A percentile compares a stretch with the other conserved stretches of the same genome.
phyloP scores from a whole-genome alignment of 2,888 invertebrate genomes.

The Uloborus plumipes region DNA sequence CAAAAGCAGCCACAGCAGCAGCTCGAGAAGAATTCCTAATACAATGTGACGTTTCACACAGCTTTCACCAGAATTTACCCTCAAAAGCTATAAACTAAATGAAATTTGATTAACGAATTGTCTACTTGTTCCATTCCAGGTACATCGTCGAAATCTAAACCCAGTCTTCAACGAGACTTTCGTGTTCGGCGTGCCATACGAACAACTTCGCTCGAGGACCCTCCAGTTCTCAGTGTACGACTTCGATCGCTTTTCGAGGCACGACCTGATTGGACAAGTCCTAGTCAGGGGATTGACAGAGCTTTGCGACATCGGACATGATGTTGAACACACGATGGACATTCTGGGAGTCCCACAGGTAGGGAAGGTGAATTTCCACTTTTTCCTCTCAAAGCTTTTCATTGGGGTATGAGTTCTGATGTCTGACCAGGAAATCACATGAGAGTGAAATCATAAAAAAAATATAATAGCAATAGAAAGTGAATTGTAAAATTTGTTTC shows the following conservation, averaged over 20 bases:
- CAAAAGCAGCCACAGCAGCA: too few species aligned
- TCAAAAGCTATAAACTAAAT: too few species aligned
- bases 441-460: too few species aligned
- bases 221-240: constrained; percentile 90
- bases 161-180: constrained; percentile 89
- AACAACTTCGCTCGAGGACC: constrained; percentile 81
- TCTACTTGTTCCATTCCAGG: constrained; percentile 68
- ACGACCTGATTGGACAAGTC: constrained; percentile 88
- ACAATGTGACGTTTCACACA: too few species aligned
- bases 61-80: too few species aligned
- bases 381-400: too few species aligned
- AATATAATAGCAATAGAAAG: too few species aligned
- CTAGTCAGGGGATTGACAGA: constrained; percentile 84
- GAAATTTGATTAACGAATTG: too few species aligned
- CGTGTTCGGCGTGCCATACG: constrained; percentile 84
- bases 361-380: background rate
- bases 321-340: constrained; percentile 88
- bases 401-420: too few species aligned
- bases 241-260: constrained; percentile 89
- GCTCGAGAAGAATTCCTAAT: too few species aligned
- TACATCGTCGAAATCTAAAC: constrained; percentile 84
- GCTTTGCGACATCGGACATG: constrained; percentile 82
- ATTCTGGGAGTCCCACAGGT: constrained; percentile 85
- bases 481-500: too few species aligned
- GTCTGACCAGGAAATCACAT: too few species aligned